Evolutionary conservation across 2,113 vertebrate genomes (phyloP), one percentile per base, ranked within the genome.

Genomic region (Erythrolamprus reginae): DNA sequence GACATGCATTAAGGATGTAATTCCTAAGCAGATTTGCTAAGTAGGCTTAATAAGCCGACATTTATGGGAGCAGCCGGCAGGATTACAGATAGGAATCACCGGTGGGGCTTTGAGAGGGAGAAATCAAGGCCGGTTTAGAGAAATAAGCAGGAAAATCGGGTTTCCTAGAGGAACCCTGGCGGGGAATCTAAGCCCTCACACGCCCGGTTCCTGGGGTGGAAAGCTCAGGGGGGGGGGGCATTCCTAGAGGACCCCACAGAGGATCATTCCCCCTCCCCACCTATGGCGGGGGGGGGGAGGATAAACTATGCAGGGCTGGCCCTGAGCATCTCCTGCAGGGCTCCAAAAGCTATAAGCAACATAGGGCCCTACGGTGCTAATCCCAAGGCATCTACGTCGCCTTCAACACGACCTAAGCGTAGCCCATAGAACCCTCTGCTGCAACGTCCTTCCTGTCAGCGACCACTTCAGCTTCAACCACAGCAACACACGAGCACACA

Each of bases 251-350:
- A 7, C 15, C 65, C n/a, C 13, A 0, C 24, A 5, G 33, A 50
- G 82, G 17, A 42, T 50, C n/a, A 28, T 0, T 0, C 56, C 38
- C 23, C 51, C 48, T 42, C 1, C 65, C n/a, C n/a, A 19, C 0
- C 0, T 1, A 38, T 2, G 5, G 1, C 24, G 56, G 10, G 58
- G 26, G 1, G 56, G 5, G 0, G 56, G 10, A 26, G 56, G 24
- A 65, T n/a, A n/a, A n/a, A n/a, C 12, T 0, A 1, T 1, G 5
- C 3, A 0, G 0, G 0, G 53, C 1, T 19, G 45, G 53, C 33
- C 3, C 13, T 3, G 42, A 1, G 3, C 42, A 1, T 2, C 17
- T 26, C 33, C 85, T 26, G 0, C 87, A 0, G 82, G 47, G 5
- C 52, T 55, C 0, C 0, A 17, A 42, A 87, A 13, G 4, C 89